Percentiles rank a stretch among this genome's conserved stretches.
These are phyloP conservation scores for Stichopus horrens DNA, from an alignment of 53 echinoderm and acorn worm species.

Conservation along the genomic window DNA sequence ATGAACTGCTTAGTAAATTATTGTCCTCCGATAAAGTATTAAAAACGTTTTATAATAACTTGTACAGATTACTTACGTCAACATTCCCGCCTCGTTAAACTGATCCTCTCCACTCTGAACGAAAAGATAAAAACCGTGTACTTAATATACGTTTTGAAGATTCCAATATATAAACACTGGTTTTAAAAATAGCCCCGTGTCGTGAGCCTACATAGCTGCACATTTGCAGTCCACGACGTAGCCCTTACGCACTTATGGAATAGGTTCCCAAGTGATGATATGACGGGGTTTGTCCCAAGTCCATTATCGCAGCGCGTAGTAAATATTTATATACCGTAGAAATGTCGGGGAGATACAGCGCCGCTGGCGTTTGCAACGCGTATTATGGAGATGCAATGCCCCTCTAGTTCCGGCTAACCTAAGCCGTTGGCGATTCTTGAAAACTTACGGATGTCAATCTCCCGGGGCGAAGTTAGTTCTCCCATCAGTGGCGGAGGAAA, in stretches of 20 bases:
- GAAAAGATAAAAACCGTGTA: neutral
- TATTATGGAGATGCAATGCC: slow-evolving; percentile 10
- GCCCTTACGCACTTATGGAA: neutral
- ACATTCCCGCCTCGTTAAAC: slow-evolving; percentile 4
- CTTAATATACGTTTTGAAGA: neutral
- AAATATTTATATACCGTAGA: slow-evolving; percentile 28
- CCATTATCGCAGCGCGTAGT: slow-evolving; percentile 15
- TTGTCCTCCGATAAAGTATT: too few species aligned
- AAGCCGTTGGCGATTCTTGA: slow-evolving; percentile 27
- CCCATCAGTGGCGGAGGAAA: neutral
- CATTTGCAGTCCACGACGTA: too few species aligned
- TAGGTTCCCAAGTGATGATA: neutral
- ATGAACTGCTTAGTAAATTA: too few species aligned
- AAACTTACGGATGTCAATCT: slow-evolving; percentile 22
- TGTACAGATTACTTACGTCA: neutral
- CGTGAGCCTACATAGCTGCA: too few species aligned
- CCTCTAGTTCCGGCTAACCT: slow-evolving; percentile 35
- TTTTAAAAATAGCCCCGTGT: neutral
- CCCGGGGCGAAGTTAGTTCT: slow-evolving; percentile 30
- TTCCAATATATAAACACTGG: neutral
- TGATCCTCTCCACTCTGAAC: neutral
- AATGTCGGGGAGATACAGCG: neutral
- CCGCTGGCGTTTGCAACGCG: neutral
- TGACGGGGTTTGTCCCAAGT: slow-evolving; percentile 2
- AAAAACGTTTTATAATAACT: too few species aligned